Percentiles rank a stretch among this genome's conserved stretches.
Evolutionary conservation across 2,113 vertebrate species (phyloP).

Genomic region (Pionites leucogaster): DNA sequence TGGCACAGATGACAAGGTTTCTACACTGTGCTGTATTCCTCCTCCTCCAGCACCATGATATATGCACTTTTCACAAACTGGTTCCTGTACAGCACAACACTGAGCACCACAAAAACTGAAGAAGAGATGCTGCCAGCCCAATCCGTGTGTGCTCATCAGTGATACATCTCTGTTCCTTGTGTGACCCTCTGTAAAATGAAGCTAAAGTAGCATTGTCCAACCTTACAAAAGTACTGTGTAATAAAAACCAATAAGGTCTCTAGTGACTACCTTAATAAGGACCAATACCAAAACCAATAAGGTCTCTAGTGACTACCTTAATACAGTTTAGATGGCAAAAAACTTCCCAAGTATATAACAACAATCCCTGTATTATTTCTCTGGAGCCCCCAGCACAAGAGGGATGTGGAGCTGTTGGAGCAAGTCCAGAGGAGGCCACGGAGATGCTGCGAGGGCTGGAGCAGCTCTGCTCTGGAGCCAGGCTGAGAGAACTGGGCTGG

Average conservation of each 20-base stretch:
- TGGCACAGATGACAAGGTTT: not conserved
- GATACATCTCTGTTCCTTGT: not conserved
- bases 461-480: not conserved
- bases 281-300: not conserved
- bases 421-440: not conserved
- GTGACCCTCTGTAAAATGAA: not conserved
- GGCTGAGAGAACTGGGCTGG: too few relatives aligned
- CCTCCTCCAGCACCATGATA: not conserved
- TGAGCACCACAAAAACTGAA: not conserved
- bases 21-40: not conserved
- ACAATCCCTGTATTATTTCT: not conserved
- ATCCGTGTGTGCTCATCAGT: not conserved
- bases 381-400: not conserved
- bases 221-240: not conserved
- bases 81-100: rapidly evolving
- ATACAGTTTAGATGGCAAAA: not conserved
- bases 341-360: not conserved
- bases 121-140: not conserved
- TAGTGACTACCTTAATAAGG: not conserved
- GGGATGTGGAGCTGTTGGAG: not conserved
- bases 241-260: not conserved
- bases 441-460: not conserved
- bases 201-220: not conserved
- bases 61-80: rapidly evolving
- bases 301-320: not conserved